These are phyloP conservation scores for Lepus townsendii DNA, from an alignment of 2,797 vertebrate genomes.

Conservation along the genomic window DNA sequence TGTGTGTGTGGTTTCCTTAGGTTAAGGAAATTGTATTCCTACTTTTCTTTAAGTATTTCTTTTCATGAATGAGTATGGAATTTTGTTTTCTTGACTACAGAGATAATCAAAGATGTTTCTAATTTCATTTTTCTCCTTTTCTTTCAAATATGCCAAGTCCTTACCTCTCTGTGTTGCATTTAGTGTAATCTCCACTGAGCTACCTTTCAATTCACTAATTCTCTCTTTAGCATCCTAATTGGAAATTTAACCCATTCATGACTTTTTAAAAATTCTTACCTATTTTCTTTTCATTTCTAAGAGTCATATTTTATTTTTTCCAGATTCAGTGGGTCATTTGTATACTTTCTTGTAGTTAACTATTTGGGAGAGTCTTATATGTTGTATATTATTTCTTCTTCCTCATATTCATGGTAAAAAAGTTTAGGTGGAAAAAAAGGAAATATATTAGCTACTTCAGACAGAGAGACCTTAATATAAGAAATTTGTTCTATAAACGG, in stretches of 20 bases:
- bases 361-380: neutral
- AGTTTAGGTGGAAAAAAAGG: neutral
- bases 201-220: neutral
- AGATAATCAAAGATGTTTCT: neutral
- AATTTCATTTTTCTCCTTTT: neutral
- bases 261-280: neutral
- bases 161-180: neutral
- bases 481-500: neutral
- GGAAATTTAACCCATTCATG: neutral
- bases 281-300: constrained; percentile 28
- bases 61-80: neutral
- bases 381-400: neutral
- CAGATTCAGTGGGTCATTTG: neutral
- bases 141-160: neutral
- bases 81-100: constrained; percentile 24
- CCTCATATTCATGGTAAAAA: neutral
- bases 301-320: neutral
- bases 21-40: neutral
- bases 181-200: neutral
- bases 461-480: constrained; percentile 1
- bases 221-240: neutral
- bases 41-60: neutral
- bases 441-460: neutral
- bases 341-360: neutral
- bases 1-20: neutral